Evolutionary conservation across 2,888 invertebrate species (phyloP).

Genomic region (Drosophila mimetica): DNA sequence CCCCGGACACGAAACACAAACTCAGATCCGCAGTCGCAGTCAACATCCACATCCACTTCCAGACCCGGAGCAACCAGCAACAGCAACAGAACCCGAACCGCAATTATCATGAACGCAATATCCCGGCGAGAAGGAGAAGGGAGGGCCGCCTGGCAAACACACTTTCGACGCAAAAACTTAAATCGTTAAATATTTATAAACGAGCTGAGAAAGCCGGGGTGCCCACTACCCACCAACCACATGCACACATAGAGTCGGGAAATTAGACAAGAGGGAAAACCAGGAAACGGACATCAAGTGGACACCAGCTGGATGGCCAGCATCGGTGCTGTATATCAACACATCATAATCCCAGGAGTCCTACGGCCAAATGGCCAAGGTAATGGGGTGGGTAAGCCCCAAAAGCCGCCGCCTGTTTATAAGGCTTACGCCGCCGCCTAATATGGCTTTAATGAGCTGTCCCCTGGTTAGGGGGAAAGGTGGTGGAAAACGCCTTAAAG

Average conservation of each 20-base stretch:
- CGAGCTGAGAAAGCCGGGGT: constrained; percentile 50
- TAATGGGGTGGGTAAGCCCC: constrained; percentile 17
- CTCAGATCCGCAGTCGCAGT: neutral
- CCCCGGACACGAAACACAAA: constrained; percentile 28
- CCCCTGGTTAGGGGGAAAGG: constrained; percentile 36
- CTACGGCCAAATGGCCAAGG: neutral
- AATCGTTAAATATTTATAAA: constrained; percentile 76
- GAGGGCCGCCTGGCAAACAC: constrained; percentile 39
- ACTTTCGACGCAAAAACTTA: constrained; percentile 66
- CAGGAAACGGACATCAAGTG: constrained; percentile 41
- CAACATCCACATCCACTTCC: constrained; percentile 5
- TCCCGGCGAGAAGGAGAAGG: constrained; percentile 43
- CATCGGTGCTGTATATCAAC: constrained; percentile 60
- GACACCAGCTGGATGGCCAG: constrained; percentile 45
- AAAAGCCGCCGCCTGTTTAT: constrained; percentile 37
- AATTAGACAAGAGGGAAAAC: constrained; percentile 45
- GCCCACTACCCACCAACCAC: neutral
- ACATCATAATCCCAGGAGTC: constrained; percentile 66
- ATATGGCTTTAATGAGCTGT: constrained; percentile 73
- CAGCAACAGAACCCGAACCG: constrained; percentile 67
- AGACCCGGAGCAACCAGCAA: constrained; percentile 39
- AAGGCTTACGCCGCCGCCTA: constrained; percentile 52
- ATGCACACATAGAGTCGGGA: constrained; percentile 13
- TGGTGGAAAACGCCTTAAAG: constrained; percentile 12
- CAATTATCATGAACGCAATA: constrained; percentile 78